phyloP scores from a whole-genome alignment of 2,113 vertebrate genomes.

The Pseudois nayaur region DNA sequence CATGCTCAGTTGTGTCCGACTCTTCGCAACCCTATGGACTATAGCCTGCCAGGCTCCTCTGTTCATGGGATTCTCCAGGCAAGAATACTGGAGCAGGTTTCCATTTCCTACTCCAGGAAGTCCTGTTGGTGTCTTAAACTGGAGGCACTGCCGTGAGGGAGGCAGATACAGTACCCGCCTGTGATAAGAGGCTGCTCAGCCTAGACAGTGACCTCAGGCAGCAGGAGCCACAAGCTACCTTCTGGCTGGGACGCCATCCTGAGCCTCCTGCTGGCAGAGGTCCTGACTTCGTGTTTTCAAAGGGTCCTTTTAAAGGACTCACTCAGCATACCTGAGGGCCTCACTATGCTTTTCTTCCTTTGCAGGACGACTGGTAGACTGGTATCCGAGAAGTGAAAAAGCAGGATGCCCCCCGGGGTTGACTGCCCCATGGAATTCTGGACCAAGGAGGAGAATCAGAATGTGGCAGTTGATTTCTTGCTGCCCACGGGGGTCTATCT shows the following conservation, averaged over 20 bases:
- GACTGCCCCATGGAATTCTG: slow-evolving; percentile 94
- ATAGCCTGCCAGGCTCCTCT: not conserved
- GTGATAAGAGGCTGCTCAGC: not conserved
- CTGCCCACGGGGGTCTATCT: slow-evolving; percentile 96
- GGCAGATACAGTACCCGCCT: not conserved
- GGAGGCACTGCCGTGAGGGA: not conserved
- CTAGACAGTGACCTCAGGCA: not conserved
- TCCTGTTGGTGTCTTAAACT: not conserved
- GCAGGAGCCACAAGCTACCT: not conserved
- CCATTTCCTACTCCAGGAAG: not conserved
- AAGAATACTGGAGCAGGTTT: not conserved
- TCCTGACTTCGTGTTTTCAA: not conserved
- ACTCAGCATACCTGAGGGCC: rapidly evolving
- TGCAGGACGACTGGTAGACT: slow-evolving; percentile 81
- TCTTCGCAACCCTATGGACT: not conserved
- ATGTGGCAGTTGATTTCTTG: slow-evolving; percentile 92
- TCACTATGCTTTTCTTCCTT: slow-evolving; percentile 41
- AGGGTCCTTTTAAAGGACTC: not conserved
- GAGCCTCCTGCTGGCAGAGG: not conserved
- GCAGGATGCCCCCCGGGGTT: slow-evolving; percentile 95
- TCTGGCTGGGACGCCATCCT: not conserved
- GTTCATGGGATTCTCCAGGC: not conserved
- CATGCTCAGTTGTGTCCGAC: not conserved
- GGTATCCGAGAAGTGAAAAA: slow-evolving; percentile 81
- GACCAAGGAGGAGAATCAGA: slow-evolving; percentile 90